Evolutionary conservation across 2,888 invertebrate species (phyloP), one percentile per base, ranked within the genome.

Genomic region (Oscheius sp.): DNA sequence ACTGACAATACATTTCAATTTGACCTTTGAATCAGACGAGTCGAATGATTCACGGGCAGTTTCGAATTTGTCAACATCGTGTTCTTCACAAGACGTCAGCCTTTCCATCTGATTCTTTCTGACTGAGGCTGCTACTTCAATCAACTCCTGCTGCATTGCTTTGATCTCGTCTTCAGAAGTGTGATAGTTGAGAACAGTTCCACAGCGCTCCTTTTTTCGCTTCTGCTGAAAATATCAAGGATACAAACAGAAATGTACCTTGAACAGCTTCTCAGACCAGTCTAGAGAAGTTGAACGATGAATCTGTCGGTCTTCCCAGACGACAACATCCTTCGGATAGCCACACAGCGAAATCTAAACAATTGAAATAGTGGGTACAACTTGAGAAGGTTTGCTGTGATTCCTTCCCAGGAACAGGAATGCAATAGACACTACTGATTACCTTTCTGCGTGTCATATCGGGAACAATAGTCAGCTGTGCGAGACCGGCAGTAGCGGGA

Each of bases 181-280:
- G 1, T 37, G 21, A 32, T 57, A 29, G 33, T 70, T 37, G 11
- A 70, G 11, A 21, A 57, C 48, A 58, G 58, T 37, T 4, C 58
- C 58, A 29, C 47, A 58, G 13, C 13, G 32, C 32, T 50, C 35
- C 10, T 32, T n/a, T 35, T 37, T 53, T 55, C 68, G 32, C 57
- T 29, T 55, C 13, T 53, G 65, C 32, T 32, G 33, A 29, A 35
- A 42, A 29, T 47, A 63, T 50, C 21, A 63, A 29, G 5, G 4
- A 13, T 29, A 11, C 5, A 58, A 42, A 32, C 4, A 58, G 5
- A 55, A 21, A 11, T 11, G 7, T 47, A 70, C 70, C 59, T 70
- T 70, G 70, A 55, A 70, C 42, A 70, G 48, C 48, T 70, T 70
- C 48, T 70, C 70, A 1, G 70, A 70, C 70, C 70, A 70, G 21